phyloP scores from a whole-genome alignment of 2,888 invertebrate species.

The Clanis bilineata region DNA sequence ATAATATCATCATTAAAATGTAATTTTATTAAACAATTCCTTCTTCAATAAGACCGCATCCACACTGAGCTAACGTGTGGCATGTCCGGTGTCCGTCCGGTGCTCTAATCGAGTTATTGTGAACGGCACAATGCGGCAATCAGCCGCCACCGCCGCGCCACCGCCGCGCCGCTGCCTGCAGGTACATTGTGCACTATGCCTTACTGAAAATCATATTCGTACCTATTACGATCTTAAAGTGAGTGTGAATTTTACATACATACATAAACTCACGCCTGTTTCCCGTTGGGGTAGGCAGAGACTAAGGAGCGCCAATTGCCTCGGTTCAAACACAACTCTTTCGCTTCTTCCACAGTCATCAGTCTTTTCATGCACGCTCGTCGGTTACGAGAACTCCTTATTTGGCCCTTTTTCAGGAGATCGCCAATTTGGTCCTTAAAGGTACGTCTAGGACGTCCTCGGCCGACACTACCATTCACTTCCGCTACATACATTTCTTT shows the following conservation, averaged over 20 bases:
- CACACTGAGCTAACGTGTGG: constrained; percentile 32
- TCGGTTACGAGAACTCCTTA: too few species aligned
- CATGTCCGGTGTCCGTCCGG: constrained; percentile 64
- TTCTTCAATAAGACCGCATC: constrained; percentile 43
- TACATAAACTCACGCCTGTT: too few species aligned
- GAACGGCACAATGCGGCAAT: constrained; percentile 77
- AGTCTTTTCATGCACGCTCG: too few species aligned
- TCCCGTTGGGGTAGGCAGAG: too few species aligned
- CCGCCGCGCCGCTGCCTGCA: constrained; percentile 48
- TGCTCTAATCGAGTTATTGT: constrained; percentile 82
- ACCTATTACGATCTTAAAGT: background rate
- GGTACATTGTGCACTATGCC: constrained; percentile 36
- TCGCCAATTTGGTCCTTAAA: too few species aligned
- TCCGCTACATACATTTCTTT: too few species aligned
- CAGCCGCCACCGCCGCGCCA: constrained; percentile 53
- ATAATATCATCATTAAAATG: background rate
- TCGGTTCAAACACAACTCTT: too few species aligned
- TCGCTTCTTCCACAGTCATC: too few species aligned
- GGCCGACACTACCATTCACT: too few species aligned
- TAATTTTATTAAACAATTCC: background rate
- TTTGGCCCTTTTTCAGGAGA: too few species aligned
- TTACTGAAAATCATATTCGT: background rate
- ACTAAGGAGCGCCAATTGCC: too few species aligned
- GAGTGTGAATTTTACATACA: background rate
- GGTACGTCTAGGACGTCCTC: too few species aligned